Evolutionary conservation across 2,888 invertebrate species (phyloP), one percentile per base, ranked within the genome.

Genomic region (Asteroscopus sphinx): DNA sequence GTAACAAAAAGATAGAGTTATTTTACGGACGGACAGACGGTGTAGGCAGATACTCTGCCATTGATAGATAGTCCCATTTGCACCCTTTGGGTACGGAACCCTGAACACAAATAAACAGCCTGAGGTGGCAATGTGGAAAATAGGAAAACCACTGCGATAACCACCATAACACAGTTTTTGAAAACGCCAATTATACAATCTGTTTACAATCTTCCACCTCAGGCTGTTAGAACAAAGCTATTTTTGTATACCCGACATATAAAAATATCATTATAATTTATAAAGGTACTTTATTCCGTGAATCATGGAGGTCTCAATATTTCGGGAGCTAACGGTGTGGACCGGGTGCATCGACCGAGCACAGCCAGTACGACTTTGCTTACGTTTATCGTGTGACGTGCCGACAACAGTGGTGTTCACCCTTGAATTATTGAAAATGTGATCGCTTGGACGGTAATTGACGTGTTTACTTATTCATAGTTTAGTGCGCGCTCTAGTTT

Each of bases 261-360:
- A 79, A 79, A 76, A 83, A 51, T 76, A 76, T 68, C 57, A 60
- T 68, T 61, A 59, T 59, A 60, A 61, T 58, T 68, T 61, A 59
- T 59, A 60, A 61, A 70, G 51, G 63, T 63, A 64, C 63, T 68
- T 59, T 45, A 67, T 68, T 68, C 64, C 40, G 59, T 75, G 78
- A 63, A 73, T 73, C 65, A 74, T 58, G 69, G 73, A 79, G 81
- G 80, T 89, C 86, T 90, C 89, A 91, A 93, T 91, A 92, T 91
- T 92, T 93, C 89, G 93, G 92, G 90, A 91, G 87, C 85, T 89
- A 91, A 91, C 92, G 91, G 92, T 87, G 79, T 79, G 77, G 65
- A 60, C 70, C 73, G 83, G 82, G 91, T 79, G 87, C 91, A 87
- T 83, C 87, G 92, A 90, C 86, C 86, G 77, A 56, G 81, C 81